These are phyloP conservation scores for Diarsia dahlii DNA, from an alignment of 2,888 invertebrate species.

Conservation along the genomic window DNA sequence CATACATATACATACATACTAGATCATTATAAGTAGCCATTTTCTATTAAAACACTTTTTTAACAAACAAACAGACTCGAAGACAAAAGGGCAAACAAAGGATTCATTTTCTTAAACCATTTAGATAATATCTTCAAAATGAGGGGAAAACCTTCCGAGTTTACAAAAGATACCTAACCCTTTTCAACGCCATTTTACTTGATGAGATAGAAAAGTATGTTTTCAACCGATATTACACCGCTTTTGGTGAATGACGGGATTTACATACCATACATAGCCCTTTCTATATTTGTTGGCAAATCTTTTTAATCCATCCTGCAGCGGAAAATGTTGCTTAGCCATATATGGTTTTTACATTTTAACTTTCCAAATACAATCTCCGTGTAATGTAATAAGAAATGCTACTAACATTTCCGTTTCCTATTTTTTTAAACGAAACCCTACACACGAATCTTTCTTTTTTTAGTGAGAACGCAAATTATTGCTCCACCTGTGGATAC, in stretches of 20 bases:
- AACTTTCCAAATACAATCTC: constrained; percentile 9
- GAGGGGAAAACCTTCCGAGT: constrained; percentile 35
- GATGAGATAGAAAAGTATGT: constrained; percentile 52
- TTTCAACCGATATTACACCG: constrained; percentile 30
- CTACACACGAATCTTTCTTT: constrained; percentile 44
- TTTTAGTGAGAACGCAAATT: constrained; percentile 97
- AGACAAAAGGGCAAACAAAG: constrained; percentile 31
- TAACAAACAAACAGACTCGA: constrained; percentile 31
- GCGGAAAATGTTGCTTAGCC: constrained; percentile 16
- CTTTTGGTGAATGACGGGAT: constrained; percentile 22
- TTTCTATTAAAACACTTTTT: constrained; percentile 9
- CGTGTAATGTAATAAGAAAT: neutral
- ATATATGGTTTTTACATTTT: neutral
- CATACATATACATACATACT: constrained; percentile 4
- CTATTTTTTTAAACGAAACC: constrained; percentile 8
- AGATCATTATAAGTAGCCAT: neutral
- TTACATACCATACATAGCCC: neutral
- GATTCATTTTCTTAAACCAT: constrained; percentile 45
- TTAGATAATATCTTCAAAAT: constrained; percentile 57
- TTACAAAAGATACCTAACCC: constrained; percentile 42
- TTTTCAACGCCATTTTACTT: constrained; percentile 54
- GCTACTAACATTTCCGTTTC: neutral
- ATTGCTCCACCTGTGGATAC: constrained; percentile 98
- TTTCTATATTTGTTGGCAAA: constrained; percentile 9
- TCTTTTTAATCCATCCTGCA: constrained; percentile 27